phyloP scores from a whole-genome alignment of 2,888 invertebrate species.

The Terebella lapidaria region DNA sequence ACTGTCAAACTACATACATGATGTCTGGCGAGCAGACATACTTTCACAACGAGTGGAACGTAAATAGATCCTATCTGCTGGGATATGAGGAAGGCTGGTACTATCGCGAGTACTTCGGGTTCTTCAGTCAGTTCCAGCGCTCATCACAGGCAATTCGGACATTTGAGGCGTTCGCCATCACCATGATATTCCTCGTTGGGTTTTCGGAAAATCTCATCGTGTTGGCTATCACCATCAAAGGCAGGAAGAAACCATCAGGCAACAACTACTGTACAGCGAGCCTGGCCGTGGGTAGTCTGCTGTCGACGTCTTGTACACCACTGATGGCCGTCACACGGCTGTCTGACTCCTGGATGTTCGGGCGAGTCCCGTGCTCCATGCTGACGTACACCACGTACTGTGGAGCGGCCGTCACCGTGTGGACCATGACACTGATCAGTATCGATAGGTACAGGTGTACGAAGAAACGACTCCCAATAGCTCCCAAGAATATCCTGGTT shows the following conservation, averaged over 20 bases:
- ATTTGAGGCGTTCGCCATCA: conserved; percentile 26
- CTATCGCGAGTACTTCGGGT: background rate
- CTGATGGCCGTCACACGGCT: conserved; percentile 32
- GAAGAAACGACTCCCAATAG: conserved; percentile 26
- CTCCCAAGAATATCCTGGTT: conserved; percentile 28
- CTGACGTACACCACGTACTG: conserved; percentile 29
- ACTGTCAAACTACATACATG: no score
- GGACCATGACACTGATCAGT: conserved; percentile 38
- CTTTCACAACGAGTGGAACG: background rate
- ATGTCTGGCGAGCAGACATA: no score
- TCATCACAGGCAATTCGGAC: background rate
- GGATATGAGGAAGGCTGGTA: conserved; percentile 4
- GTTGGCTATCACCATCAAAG: conserved; percentile 23
- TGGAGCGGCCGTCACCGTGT: conserved; percentile 32
- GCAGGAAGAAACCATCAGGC: conserved; percentile 22
- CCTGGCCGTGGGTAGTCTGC: conserved; percentile 32
- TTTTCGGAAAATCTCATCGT: conserved; percentile 26
- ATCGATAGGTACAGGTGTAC: conserved; percentile 30
- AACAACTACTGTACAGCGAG: conserved; percentile 36
- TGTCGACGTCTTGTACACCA: conserved; percentile 30
- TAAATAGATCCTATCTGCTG: conserved; percentile 4
- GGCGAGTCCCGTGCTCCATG: conserved; percentile 29
- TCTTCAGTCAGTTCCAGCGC: conserved; percentile 7
- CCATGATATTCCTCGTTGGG: conserved; percentile 25
- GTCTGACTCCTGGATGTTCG: conserved; percentile 34